These are phyloP conservation scores for Gavialis gangeticus DNA, from an alignment of 2,113 vertebrate species.

Conservation along the genomic window DNA sequence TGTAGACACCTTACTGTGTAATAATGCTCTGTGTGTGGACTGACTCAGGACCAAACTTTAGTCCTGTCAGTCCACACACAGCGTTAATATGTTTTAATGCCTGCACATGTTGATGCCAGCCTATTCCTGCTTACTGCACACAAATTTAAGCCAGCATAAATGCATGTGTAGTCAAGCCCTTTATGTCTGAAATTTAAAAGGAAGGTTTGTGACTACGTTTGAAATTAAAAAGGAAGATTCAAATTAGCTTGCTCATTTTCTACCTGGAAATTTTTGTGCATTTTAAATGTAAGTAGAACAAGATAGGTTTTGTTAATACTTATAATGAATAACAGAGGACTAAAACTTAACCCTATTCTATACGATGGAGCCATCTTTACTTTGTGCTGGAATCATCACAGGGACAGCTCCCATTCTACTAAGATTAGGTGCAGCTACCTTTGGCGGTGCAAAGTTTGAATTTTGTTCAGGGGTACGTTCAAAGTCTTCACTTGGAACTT, in stretches of 20 bases:
- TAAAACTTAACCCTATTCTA: conserved; percentile 79
- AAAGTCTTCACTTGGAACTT: conserved; percentile 92
- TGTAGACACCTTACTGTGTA: too few species aligned
- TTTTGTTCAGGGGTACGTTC: conserved; percentile 85
- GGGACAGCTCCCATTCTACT: conserved; percentile 97
- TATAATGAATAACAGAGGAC: conserved; percentile 51
- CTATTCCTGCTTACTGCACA: too few species aligned
- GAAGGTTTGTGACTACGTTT: neutral
- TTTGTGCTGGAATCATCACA: conserved; percentile 98
- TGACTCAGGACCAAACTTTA: too few species aligned
- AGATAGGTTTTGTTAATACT: conserved; percentile 42
- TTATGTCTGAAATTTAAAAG: too few species aligned
- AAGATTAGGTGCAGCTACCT: conserved; percentile 93
- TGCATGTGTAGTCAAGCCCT: too few species aligned
- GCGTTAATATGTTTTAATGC: too few species aligned
- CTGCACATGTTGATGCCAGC: too few species aligned
- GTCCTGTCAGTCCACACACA: too few species aligned
- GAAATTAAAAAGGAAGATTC: conserved; percentile 33
- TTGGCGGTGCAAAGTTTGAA: conserved; percentile 82
- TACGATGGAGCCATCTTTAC: conserved; percentile 96
- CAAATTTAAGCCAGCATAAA: too few species aligned
- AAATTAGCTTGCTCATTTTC: conserved; percentile 31
- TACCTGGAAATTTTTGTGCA: conserved; percentile 53
- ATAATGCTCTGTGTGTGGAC: too few species aligned
- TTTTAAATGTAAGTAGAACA: conserved; percentile 57